phyloP scores from a whole-genome alignment of 2,113 vertebrate species.

The Cryptotis parvus region DNA sequence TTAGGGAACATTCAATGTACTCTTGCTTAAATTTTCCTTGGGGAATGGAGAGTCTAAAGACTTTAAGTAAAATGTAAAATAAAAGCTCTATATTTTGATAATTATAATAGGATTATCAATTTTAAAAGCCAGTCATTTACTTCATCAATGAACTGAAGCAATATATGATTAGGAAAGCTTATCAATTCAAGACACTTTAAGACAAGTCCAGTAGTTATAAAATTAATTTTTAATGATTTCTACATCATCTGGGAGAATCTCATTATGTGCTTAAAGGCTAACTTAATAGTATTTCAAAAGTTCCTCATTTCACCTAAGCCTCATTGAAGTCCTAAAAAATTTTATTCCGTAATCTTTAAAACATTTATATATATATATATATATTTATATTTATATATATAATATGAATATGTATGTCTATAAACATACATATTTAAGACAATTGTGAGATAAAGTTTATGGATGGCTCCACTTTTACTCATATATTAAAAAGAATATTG shows the following conservation, averaged over 20 bases:
- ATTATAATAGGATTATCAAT: conserved; percentile 72
- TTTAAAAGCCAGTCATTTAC: conserved; percentile 80
- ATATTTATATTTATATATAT: too few species aligned
- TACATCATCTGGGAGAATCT: conserved; percentile 83
- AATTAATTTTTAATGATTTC: conserved; percentile 89
- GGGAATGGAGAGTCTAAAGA: conserved; percentile 11
- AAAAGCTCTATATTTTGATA: conserved; percentile 52
- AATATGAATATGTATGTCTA: too few species aligned
- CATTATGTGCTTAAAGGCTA: conserved; percentile 79
- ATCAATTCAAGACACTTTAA: conserved; percentile 85
- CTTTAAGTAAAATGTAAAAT: conserved; percentile 46
- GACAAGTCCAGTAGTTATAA: conserved; percentile 82
- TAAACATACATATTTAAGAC: conserved; percentile 64
- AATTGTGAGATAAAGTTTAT: conserved; percentile 47
- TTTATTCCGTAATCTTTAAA: conserved; percentile 10
- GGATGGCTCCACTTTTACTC: background rate
- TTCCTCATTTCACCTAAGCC: conserved; percentile 64
- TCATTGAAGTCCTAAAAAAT: conserved; percentile 45
- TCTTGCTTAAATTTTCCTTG: conserved; percentile 48
- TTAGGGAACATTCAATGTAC: background rate
- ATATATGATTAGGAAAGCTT: conserved; percentile 83
- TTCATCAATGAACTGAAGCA: conserved; percentile 85
- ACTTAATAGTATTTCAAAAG: conserved; percentile 83
- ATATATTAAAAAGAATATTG: conserved; percentile 30
- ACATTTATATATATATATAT: too few species aligned